Percentiles rank a stretch among this genome's conserved stretches.
Evolutionary conservation across 1,140 invertebrate genomes (phyloP).

Genomic region (Paralvinella palmiformis): DNA sequence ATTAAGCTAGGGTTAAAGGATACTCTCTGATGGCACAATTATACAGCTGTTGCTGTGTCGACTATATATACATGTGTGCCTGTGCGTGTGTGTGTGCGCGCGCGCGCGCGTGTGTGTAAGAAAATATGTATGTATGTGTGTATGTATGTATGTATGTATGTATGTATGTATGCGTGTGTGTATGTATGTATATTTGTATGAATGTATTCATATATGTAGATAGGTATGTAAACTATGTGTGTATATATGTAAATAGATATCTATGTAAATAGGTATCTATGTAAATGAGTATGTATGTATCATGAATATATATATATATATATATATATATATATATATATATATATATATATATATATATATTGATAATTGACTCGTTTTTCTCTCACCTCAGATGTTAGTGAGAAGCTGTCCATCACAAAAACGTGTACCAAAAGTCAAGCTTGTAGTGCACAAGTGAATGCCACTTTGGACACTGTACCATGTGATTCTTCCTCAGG

Average conservation of each 20-base stretch:
- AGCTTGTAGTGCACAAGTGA: conserved; percentile 2
- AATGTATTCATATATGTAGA: not conserved
- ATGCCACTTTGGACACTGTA: not conserved
- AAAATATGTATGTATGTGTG: not conserved
- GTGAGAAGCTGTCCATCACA: conserved; percentile 12
- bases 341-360: not conserved
- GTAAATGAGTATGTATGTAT: too few relatives aligned
- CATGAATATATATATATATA: not conserved
- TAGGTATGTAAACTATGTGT: not conserved
- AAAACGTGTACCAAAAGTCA: conserved; percentile 10
- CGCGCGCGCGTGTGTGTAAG: not conserved
- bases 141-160: not conserved
- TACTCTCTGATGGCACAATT: not conserved
- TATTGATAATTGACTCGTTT: not conserved
- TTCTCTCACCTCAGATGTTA: conserved; percentile 4
- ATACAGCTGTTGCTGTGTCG: not conserved
- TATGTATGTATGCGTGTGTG: not conserved
- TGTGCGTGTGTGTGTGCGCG: not conserved
- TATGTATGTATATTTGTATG: not conserved
- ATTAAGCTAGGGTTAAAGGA: not conserved
- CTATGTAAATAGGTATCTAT: not conserved
- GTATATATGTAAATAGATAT: not conserved
- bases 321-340: not conserved
- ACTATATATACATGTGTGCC: not conserved
- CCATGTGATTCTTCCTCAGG: conserved; percentile 4